These are phyloP conservation scores for Coelogynopora nodosa DNA, from an alignment of 2,888 invertebrate genomes.

Conservation along the genomic window DNA sequence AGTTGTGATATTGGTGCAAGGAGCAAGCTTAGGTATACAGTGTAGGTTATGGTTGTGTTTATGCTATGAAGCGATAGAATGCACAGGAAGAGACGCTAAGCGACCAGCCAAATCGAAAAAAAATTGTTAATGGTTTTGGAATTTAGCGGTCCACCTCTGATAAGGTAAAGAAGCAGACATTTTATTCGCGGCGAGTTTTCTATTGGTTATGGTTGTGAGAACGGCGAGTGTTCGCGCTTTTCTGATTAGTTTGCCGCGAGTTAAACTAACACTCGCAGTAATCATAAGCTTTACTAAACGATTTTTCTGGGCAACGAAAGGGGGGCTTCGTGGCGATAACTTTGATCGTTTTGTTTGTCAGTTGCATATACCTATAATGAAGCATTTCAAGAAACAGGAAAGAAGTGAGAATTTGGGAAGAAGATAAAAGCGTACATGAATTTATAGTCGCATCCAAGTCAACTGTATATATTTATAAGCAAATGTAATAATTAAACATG, in stretches of 20 bases:
- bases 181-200: neutral
- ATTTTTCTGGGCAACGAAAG: neutral
- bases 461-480: neutral
- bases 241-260: neutral
- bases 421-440: neutral
- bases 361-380: too few species aligned
- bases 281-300: neutral
- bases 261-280: neutral
- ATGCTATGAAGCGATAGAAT: constrained; percentile 1
- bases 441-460: neutral
- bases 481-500: constrained; percentile 20
- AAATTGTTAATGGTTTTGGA: neutral
- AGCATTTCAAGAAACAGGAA: too few species aligned
- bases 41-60: neutral
- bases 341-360: neutral
- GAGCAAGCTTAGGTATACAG: neutral
- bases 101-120: neutral
- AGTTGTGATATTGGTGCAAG: neutral
- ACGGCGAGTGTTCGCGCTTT: neutral
- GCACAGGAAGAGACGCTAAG: neutral
- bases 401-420: neutral
- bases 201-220: neutral
- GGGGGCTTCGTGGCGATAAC: neutral
- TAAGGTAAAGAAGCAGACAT: neutral
- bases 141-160: neutral